Evolutionary conservation across 2,113 vertebrate species (phyloP).

Genomic region (Nicator chloris): DNA sequence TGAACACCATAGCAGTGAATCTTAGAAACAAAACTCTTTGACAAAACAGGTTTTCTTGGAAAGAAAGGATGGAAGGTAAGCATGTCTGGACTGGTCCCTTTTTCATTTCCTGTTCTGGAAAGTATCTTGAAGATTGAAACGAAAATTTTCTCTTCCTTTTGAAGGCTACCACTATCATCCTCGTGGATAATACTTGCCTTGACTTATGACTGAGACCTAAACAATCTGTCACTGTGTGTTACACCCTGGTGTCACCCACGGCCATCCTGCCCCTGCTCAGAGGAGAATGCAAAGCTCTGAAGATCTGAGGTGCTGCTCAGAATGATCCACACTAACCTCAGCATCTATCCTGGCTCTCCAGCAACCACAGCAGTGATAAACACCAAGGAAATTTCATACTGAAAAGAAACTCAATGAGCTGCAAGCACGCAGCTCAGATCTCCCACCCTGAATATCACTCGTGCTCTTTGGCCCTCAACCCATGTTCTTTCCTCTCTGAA

Average conservation of each 20-base stretch:
- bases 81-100: neutral
- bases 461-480: neutral
- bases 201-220: neutral
- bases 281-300: neutral
- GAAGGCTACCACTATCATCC: neutral
- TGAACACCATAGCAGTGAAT: neutral
- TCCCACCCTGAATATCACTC: neutral
- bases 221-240: neutral
- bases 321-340: neutral
- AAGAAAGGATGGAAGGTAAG: neutral
- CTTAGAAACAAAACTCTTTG: neutral
- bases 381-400: neutral
- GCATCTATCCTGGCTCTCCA: neutral
- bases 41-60: neutral
- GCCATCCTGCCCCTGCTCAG: neutral
- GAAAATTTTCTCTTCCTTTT: neutral
- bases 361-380: neutral
- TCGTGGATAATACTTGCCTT: neutral
- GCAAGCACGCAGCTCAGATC: neutral
- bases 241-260: neutral
- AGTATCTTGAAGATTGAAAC: neutral
- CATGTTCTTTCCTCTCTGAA: neutral
- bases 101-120: neutral
- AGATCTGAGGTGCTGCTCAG: neutral
- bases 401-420: neutral